Percentiles rank a stretch among this genome's conserved stretches.
Conservation (phyloP, 2,113 vertebrate species). For the Menidia beryllina region DNA sequence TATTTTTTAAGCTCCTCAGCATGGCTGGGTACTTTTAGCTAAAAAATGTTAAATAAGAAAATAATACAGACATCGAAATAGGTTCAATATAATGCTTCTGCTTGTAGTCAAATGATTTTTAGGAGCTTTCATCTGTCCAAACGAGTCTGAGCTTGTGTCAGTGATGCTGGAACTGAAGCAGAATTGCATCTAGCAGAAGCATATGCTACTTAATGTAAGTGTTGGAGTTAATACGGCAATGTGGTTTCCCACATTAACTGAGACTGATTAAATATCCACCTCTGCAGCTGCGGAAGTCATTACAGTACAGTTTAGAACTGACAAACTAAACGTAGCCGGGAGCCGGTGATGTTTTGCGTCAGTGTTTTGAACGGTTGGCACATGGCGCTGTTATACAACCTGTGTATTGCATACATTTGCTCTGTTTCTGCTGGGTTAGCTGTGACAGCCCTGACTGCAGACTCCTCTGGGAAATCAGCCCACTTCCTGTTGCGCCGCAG, state of each 20-base stretch:
- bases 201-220: background rate
- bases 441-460: conserved; percentile 60
- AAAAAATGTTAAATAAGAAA: too few relatives aligned
- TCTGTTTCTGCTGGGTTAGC: conserved; percentile 53
- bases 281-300: conserved; percentile 21
- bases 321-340: conserved; percentile 17
- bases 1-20: conserved; percentile 5
- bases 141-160: background rate
- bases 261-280: conserved; percentile 56
- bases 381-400: conserved; percentile 27
- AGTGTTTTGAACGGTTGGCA: conserved; percentile 42
- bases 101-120: background rate
- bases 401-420: conserved; percentile 52
- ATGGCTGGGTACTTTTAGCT: background rate
- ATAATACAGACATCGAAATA: background rate
- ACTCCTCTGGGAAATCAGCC: conserved; percentile 73
- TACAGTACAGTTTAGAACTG: conserved; percentile 10
- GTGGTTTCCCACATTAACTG: conserved; percentile 39
- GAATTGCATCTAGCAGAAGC: fast-evolving
- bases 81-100: background rate
- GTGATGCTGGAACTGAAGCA: background rate
- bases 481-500: conserved; percentile 66
- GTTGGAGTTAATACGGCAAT: background rate
- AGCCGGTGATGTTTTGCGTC: conserved; percentile 25
- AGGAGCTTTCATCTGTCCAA: background rate